Conservation (phyloP, 2,797 vertebrate genomes). For the Steatocranus sp. region DNA sequence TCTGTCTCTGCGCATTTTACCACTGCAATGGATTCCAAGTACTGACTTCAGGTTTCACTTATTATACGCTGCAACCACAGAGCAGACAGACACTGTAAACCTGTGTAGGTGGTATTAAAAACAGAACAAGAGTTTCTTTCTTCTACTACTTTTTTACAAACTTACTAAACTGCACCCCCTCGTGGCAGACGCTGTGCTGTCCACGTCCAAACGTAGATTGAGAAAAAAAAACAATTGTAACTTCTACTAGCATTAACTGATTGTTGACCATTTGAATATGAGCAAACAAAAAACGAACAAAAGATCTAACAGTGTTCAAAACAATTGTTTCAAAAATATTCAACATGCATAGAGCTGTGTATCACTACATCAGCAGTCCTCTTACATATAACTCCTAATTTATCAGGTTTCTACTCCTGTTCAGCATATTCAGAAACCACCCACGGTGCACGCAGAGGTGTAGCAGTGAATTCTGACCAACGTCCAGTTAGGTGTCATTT, state of each 20-base stretch:
- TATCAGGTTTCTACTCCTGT: rapidly evolving
- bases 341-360: not conserved
- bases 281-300: not conserved
- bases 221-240: not conserved
- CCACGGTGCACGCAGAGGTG: not conserved
- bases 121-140: not conserved
- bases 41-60: not conserved
- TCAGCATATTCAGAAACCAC: not conserved
- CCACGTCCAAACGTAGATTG: not conserved
- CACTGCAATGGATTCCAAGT: not conserved
- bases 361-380: not conserved
- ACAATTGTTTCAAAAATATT: not conserved
- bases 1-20: rapidly evolving
- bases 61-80: not conserved
- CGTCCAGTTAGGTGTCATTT: rapidly evolving
- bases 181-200: not conserved
- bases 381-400: not conserved
- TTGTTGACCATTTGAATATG: not conserved
- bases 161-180: not conserved
- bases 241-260: rapidly evolving
- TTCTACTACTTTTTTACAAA: not conserved
- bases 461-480: not conserved
- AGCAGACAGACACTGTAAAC: not conserved
- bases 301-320: not conserved
- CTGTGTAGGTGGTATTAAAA: not conserved